phyloP scores from a whole-genome alignment of 2,797 vertebrate species.

The Pogonophryne albipinna region DNA sequence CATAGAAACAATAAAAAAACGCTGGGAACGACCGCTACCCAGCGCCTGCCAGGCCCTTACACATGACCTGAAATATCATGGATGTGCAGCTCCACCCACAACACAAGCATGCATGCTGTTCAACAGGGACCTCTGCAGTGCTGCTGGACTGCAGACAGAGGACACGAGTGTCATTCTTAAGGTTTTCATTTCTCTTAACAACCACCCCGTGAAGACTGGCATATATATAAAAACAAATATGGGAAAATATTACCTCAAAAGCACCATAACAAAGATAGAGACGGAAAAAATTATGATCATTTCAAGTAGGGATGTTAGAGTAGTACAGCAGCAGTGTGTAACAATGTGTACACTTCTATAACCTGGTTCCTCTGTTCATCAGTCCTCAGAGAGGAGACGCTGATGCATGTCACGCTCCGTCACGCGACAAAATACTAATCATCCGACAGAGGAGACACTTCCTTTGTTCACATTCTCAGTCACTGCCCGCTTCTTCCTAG shows the following conservation, averaged over 20 bases:
- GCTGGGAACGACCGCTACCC: too few relatives aligned
- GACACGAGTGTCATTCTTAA: not conserved
- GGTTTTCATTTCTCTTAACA: conserved; percentile 12
- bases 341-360: not conserved
- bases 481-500: not conserved
- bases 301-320: not conserved
- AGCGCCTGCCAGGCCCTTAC: not conserved
- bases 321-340: not conserved
- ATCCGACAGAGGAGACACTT: conserved; percentile 37
- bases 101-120: not conserved
- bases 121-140: not conserved
- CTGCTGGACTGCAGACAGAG: not conserved
- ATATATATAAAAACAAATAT: conserved; percentile 14
- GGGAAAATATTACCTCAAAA: not conserved
- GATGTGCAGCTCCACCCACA: not conserved
- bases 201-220: conserved; percentile 40
- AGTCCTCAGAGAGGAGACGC: conserved; percentile 17
- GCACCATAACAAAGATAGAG: not conserved
- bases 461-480: conserved; percentile 48
- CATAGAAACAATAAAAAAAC: too few relatives aligned
- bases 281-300: not conserved
- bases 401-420: conserved; percentile 35
- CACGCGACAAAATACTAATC: conserved; percentile 39
- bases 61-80: not conserved
- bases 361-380: conserved; percentile 9